These are phyloP conservation scores for Phengaris alcon DNA, from an alignment of 2,888 invertebrate genomes.

Conservation along the genomic window DNA sequence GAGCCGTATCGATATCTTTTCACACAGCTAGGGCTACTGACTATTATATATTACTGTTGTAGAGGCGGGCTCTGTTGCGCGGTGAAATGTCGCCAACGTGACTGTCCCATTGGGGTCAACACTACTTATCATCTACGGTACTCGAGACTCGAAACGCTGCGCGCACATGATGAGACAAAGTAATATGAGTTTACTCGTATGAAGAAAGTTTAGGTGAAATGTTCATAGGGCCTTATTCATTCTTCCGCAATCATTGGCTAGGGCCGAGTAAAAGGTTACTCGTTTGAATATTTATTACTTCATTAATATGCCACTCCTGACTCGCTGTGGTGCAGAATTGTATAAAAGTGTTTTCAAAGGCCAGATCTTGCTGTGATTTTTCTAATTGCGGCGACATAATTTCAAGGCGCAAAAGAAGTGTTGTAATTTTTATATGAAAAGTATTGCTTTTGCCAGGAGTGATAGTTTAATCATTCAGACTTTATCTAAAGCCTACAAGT, in stretches of 20 bases:
- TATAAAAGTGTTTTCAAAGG: constrained; percentile 27
- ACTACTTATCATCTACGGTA: background rate
- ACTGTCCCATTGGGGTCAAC: background rate
- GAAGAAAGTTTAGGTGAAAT: background rate
- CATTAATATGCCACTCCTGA: constrained; percentile 29
- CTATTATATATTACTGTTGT: background rate
- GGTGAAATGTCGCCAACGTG: background rate
- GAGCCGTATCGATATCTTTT: constrained; percentile 64
- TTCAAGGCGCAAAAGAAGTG: constrained; percentile 4
- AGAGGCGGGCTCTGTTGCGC: background rate
- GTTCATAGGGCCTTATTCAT: background rate
- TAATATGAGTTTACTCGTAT: background rate
- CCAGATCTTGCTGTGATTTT: constrained; percentile 10
- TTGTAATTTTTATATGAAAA: constrained; percentile 2
- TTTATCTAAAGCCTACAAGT: too few species aligned
- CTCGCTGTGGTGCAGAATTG: constrained; percentile 27
- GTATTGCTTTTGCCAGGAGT: background rate
- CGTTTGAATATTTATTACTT: constrained; percentile 32
- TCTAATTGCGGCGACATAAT: constrained; percentile 19
- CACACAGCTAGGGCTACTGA: constrained; percentile 45
- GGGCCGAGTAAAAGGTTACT: background rate
- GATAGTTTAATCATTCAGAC: background rate
- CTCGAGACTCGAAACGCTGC: background rate
- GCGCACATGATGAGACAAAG: background rate
- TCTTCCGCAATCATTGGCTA: background rate